These are phyloP conservation scores for Diplazon laetatorius DNA, from an alignment of 2,888 invertebrate species.

Conservation along the genomic window DNA sequence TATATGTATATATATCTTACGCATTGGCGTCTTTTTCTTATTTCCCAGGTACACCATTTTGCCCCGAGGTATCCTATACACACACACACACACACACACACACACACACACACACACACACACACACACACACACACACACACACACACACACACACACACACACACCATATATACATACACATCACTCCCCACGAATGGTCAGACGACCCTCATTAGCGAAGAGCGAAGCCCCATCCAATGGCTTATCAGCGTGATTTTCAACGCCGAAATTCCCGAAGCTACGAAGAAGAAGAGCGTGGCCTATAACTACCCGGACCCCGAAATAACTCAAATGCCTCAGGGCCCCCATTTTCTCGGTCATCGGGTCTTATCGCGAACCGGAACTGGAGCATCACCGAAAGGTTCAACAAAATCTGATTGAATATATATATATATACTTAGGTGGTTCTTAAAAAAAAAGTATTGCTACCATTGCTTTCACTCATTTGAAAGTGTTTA, in stretches of 20 bases:
- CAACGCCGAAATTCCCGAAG: slow-evolving; percentile 25
- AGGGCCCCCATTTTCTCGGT: background rate
- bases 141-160: too few species aligned
- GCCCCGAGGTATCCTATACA: background rate
- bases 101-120: too few species aligned
- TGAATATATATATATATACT: too few species aligned
- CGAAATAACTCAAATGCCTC: background rate
- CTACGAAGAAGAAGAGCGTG: background rate
- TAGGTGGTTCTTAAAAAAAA: too few species aligned
- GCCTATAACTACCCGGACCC: slow-evolving; percentile 5
- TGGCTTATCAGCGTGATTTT: slow-evolving; percentile 53
- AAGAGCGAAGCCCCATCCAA: background rate
- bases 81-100: background rate
- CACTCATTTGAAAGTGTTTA: too few species aligned
- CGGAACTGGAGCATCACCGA: slow-evolving; percentile 37
- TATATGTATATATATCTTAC: too few species aligned
- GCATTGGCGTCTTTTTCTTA: too few species aligned
- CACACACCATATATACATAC: too few species aligned
- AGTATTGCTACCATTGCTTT: too few species aligned
- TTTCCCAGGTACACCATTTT: too few species aligned
- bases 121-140: too few species aligned
- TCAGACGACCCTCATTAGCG: slow-evolving; percentile 41
- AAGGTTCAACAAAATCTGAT: background rate
- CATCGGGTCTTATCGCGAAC: slow-evolving; percentile 26
- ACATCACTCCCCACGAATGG: background rate